Percentiles rank a stretch among this genome's conserved stretches.
phyloP scores from a whole-genome alignment of 2,797 vertebrate genomes.

The Girardinus metallicus region DNA sequence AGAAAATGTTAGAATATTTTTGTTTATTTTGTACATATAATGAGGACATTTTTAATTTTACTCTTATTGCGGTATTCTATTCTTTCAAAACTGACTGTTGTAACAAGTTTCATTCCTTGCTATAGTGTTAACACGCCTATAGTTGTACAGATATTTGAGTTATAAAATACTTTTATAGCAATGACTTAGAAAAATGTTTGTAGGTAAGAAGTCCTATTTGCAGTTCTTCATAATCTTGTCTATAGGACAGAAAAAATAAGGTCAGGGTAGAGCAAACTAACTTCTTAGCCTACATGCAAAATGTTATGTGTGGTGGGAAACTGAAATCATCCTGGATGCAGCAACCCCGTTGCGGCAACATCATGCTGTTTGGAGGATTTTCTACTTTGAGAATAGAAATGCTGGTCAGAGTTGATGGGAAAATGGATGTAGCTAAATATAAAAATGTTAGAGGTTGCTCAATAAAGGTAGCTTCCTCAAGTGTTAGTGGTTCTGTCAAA shows the following conservation, averaged over 20 bases:
- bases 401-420: neutral
- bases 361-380: neutral
- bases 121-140: slow-evolving; percentile 69
- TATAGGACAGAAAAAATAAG: no score
- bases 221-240: no score
- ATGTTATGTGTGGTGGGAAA: slow-evolving; percentile 39
- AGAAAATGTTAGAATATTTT: neutral
- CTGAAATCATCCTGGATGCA: neutral
- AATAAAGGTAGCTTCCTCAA: neutral
- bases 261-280: no score
- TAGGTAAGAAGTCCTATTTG: slow-evolving; percentile 44
- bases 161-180: slow-evolving; percentile 72
- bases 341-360: neutral
- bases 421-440: neutral
- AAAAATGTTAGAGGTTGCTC: neutral
- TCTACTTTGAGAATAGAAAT: neutral
- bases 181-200: slow-evolving; percentile 75
- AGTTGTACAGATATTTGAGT: slow-evolving; percentile 78
- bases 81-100: slow-evolving; percentile 26
- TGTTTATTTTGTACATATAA: neutral
- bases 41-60: neutral
- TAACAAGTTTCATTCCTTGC: slow-evolving; percentile 69
- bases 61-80: neutral
- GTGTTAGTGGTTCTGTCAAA: neutral
- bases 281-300: slow-evolving; percentile 6